Evolutionary conservation across 64 coral and sea anemone species (phyloP), one percentile per base, ranked within the genome.

Genomic region (Orbicella faveolata): DNA sequence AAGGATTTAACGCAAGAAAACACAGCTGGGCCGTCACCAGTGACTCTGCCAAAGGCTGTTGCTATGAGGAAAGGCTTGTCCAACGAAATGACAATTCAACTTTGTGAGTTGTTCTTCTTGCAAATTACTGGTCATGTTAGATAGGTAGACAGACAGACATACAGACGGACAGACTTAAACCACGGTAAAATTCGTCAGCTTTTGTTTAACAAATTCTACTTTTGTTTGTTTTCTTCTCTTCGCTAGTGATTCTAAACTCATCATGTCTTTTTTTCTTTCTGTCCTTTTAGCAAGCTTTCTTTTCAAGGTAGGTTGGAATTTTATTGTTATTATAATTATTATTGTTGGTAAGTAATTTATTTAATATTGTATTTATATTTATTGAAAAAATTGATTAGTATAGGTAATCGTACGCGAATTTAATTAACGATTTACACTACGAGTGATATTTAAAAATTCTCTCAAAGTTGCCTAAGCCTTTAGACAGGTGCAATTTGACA

Each of bases 1-100:
- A 66, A 85, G 2, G 82, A 69, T 52, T 2, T 0, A 13, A 52
- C 23, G 44, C 18, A 14, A 66, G 89, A 77, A 37, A 86, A 90
- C 16, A 76, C 26, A 77, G 64, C 74, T 23, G 83, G 79, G 20
- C 34, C 93, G 69, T 82, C 79, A 74, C n/a, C 41, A 9, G 81
- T 79, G 17, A 41, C 67, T 20, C 78, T 62, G 30, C 20, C 34
- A 66, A 87, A 61, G 3, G 9, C 33, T 90, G 73, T 89, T 75
- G 75, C 62, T 26, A 51, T 90, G 0, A 77, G 88, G 23, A 94
- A 94, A 89, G 81, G 74, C 44, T 13, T 94, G 17, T 94, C 93
- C 33, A 87, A 62, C 37, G 83, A 95, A 25, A 95, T 90, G 68
- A 57, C 79, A 33, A n/a, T 87, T 75, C 70, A 91, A 63, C 64